Base-by-base conservation (phyloP, 2,797 vertebrate genomes). In the Sebastes aleutianus region DNA sequence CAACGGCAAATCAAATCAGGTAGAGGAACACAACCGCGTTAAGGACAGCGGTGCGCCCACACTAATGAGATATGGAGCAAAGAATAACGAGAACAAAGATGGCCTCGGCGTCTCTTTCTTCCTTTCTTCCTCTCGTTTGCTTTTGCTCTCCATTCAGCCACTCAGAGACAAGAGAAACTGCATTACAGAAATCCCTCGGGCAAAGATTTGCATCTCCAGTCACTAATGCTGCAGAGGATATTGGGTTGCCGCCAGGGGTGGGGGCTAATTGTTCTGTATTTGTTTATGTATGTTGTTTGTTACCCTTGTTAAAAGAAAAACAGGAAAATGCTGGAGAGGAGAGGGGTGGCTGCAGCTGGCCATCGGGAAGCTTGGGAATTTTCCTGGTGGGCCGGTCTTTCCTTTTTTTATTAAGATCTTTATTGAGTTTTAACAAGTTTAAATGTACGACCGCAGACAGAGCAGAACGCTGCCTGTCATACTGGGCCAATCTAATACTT, bases 141-240 rank as follows among this genome's bases (percentile, higher is more conserved):
- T 62, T 67, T 70, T 80, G 62, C 62, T 74, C 26, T 78, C 76
- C 89, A 84, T 86, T 83, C 79, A 85, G 77, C 83, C 91, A 92
- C 92, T 93, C 82, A 88, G 74, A 92, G 78, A 81, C 53, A 54
- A 70, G 78, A 76, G 36, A 90, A 91, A 93, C 66, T 65, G 54
- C 84, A 90, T 93, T 93, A 91, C 20, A 84, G 62, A 69, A 76
- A 70, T 69, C 88, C 93, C 92, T 70, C 54, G 70, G 94, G 93
- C 91, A 27, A 63, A 83, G 93, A 95, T 95, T 78, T 91, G 74
- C 85, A 94, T 95, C 94, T 93, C 78, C 90, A 87, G 87, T 73
- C 78, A 24, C 85, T 91, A 84, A 91, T 89, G 86, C 73, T 80
- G 71, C 14, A 47, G 75, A 87, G 50, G 50, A 22, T 5, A 54